Base-by-base conservation (phyloP, 2,888 invertebrate species). In the Phengaris arion region DNA sequence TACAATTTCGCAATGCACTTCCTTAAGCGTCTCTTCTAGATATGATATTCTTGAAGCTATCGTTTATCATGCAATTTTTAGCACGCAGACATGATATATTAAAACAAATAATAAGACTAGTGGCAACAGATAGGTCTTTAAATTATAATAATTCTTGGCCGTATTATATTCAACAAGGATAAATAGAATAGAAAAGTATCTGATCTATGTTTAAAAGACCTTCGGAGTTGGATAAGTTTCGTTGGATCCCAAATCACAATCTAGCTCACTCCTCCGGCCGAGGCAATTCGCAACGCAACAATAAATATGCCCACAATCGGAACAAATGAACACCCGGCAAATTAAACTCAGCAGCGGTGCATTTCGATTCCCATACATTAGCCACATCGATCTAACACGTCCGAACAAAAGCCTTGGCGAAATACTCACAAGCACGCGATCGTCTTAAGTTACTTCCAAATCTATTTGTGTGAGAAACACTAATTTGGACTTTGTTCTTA, bases 321-420 rank as follows among this genome's bases (percentile, higher is more conserved):
- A 92, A 92, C 89, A 87, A 93, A 93, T 93, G 92, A 92, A 92
- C 93, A 91, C 86, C 86, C 88, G 88, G 90, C 89, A 89, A 93
- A 92, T 93, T 93, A 92, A 91, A 89, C 89, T 86, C 83, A 83
- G 82, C 82, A 82, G 82, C 81, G 80, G 81, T 86, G 85, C 83
- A 83, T 88, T 92, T 89, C 91, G 90, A 92, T 91, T 87, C 90
- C 83, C 91, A 90, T 92, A 91, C 89, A 89, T 90, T 90, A 91
- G 84, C 85, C 85, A 86, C 91, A 92, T 92, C 92, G 92, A 92
- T 92, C 91, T 91, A 87, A 89, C 89, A 90, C 89, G 89, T 91
- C 90, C 86, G 87, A 89, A 91, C 89, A 90, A 90, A 88, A 85
- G 86, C 85, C 84, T 83, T 82, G 81, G 85, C 83, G 87, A 87